These are phyloP conservation scores for Dryadula phaetusa DNA, from an alignment of 2,888 invertebrate genomes.

Conservation along the genomic window DNA sequence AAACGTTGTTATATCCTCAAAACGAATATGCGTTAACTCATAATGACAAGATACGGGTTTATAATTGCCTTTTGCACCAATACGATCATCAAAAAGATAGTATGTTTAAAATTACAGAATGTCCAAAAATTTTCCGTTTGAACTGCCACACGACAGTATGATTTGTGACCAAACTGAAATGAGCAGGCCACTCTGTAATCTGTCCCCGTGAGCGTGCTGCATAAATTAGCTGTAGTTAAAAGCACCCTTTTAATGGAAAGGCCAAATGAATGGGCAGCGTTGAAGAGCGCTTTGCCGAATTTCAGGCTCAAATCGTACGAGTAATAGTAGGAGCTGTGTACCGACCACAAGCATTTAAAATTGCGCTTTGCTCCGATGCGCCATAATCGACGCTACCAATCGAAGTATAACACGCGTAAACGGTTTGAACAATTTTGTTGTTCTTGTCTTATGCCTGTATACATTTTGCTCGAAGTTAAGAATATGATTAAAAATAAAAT, in stretches of 20 bases:
- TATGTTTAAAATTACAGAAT: neutral
- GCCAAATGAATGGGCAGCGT: conserved; percentile 73
- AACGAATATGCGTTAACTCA: no score
- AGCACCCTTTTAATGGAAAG: conserved; percentile 79
- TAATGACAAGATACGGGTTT: neutral
- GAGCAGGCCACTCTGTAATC: conserved; percentile 77
- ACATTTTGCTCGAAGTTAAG: neutral
- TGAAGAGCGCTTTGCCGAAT: conserved; percentile 40
- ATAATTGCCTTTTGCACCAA: neutral
- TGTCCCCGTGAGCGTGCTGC: conserved; percentile 75
- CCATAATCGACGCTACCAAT: conserved; percentile 35
- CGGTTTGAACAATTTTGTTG: neutral
- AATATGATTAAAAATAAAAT: no score
- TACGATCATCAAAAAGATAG: neutral
- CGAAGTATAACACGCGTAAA: conserved; percentile 22
- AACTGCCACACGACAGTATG: conserved; percentile 6
- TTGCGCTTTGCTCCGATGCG: conserved; percentile 41
- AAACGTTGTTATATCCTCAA: no score
- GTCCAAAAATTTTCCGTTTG: neutral
- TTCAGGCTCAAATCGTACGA: conserved; percentile 44
- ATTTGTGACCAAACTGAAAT: conserved; percentile 44
- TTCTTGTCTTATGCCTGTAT: neutral
- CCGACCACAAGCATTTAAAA: conserved; percentile 46
- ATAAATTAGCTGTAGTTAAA: conserved; percentile 82
- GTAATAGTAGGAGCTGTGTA: conserved; percentile 43